Evolutionary conservation across 2,888 invertebrate genomes (phyloP).

Genomic region (Tricholauxania praeusta): DNA sequence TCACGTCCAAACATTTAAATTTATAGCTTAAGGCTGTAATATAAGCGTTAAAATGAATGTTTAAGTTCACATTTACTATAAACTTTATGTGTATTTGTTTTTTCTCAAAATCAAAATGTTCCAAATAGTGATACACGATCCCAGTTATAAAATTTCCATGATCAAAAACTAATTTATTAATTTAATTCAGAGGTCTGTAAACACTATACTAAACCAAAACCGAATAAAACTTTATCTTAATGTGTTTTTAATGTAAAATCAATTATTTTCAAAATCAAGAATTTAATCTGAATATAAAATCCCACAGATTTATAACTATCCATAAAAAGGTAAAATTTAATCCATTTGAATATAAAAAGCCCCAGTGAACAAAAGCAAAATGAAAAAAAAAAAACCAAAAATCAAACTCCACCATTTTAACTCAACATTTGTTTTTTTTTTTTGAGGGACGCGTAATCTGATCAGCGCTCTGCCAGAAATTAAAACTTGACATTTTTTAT

Average conservation of each 20-base stretch:
- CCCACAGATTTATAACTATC: conserved; percentile 1
- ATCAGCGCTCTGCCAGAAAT: conserved; percentile 30
- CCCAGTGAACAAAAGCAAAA: conserved; percentile 30
- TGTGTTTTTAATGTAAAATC: conserved; percentile 56
- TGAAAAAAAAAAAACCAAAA: conserved; percentile 39
- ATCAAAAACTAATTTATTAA: too few species aligned
- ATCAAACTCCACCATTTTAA: conserved; percentile 38
- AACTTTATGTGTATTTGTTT: too few species aligned
- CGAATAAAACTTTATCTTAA: conserved; percentile 38
- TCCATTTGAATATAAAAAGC: background rate
- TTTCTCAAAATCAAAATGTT: too few species aligned
- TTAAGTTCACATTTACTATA: too few species aligned
- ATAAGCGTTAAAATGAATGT: too few species aligned
- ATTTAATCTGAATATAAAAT: conserved; percentile 29
- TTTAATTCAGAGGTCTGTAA: too few species aligned
- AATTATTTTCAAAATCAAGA: conserved; percentile 41
- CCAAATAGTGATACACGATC: too few species aligned
- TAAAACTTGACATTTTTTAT: conserved; percentile 54
- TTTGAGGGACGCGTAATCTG: conserved; percentile 34
- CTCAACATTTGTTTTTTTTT: conserved; percentile 32
- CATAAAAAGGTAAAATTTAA: conserved; percentile 25
- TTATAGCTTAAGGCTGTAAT: too few species aligned
- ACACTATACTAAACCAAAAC: too few species aligned
- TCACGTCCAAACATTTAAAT: too few species aligned
- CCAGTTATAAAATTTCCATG: too few species aligned